phyloP scores from a whole-genome alignment of 2,888 invertebrate genomes.

The Lasius fuliginosus region DNA sequence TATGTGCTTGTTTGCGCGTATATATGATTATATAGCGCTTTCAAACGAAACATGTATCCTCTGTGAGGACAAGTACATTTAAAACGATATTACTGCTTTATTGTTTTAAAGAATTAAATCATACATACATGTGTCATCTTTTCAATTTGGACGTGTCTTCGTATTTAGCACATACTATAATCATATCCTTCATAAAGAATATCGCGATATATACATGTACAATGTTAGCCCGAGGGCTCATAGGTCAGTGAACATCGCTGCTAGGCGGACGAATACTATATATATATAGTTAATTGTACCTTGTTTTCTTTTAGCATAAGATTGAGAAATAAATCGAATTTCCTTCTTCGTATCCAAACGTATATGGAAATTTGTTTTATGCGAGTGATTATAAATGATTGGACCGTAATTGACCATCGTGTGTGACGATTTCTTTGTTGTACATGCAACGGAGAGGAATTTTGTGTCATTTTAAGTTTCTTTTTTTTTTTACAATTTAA shows the following conservation, averaged over 20 bases:
- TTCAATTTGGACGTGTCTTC: background rate
- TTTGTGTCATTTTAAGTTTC: background rate
- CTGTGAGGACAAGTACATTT: background rate
- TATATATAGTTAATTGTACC: background rate
- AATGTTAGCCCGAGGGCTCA: background rate
- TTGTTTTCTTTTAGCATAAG: constrained; percentile 2
- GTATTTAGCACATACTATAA: constrained; percentile 5
- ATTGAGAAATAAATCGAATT: background rate
- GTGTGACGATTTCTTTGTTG: background rate
- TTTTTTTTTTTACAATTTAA: background rate
- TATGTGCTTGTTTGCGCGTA: background rate
- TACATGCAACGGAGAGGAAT: background rate
- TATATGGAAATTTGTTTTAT: background rate
- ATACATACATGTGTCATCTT: background rate
- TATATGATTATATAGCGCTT: background rate
- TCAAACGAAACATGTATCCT: background rate
- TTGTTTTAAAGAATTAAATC: constrained; percentile 10
- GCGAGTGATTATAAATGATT: background rate
- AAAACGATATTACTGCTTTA: background rate
- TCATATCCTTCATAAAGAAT: background rate
- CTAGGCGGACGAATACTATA: background rate
- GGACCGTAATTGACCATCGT: background rate
- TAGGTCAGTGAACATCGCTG: background rate
- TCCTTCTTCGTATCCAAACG: background rate
- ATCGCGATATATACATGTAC: background rate